Conservation (phyloP, 2,888 invertebrate genomes). For the Rhimphoctona megacephalus region DNA sequence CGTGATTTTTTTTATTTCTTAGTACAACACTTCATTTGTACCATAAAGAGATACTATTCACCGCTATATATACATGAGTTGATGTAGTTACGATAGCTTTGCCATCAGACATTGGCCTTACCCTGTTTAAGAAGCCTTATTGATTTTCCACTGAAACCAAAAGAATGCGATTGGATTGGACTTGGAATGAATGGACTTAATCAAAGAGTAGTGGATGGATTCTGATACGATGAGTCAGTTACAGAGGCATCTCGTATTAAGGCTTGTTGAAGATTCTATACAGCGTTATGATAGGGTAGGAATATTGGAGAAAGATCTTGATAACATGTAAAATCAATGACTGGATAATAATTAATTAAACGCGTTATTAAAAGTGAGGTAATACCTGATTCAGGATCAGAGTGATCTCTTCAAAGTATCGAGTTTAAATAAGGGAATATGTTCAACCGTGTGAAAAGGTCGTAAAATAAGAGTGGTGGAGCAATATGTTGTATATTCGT, state of each 20-base stretch:
- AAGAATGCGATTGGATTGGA: constrained; percentile 56
- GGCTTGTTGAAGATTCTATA: not conserved
- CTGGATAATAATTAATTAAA: not conserved
- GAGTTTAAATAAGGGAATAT: not conserved
- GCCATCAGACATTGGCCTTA: constrained; percentile 44
- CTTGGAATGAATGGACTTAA: constrained; percentile 30
- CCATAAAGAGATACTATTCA: not conserved
- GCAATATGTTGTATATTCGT: not conserved
- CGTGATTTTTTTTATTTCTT: not conserved
- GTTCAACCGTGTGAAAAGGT: not conserved
- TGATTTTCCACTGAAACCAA: constrained; percentile 49
- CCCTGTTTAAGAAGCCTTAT: constrained; percentile 46
- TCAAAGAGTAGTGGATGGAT: not conserved
- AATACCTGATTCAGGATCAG: not conserved
- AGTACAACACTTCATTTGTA: not conserved
- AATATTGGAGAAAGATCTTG: not conserved
- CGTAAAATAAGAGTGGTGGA: no score
- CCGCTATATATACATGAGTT: not conserved
- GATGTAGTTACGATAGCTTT: constrained; percentile 23
- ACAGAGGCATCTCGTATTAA: not conserved
- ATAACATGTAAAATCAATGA: not conserved
- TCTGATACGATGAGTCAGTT: constrained; percentile 15
- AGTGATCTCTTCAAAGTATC: not conserved
- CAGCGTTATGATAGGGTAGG: not conserved
- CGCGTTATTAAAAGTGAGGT: not conserved